Percentiles rank a stretch among this genome's conserved stretches.
Conservation (phyloP, 2,888 invertebrate species). For the Callinectes sapidus region DNA sequence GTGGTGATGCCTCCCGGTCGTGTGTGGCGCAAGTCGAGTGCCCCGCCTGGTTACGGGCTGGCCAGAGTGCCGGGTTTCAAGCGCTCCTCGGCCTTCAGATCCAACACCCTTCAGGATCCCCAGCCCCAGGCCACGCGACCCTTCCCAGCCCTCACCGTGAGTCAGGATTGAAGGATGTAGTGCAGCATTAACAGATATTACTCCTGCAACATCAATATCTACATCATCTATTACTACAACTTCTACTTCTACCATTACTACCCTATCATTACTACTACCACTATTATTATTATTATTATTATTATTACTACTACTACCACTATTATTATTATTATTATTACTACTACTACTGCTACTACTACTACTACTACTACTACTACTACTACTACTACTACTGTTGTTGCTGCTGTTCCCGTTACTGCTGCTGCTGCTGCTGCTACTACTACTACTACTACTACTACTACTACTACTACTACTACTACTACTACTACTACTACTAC, state of each 20-base stretch:
- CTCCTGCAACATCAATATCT: no score
- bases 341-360: neutral
- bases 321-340: neutral
- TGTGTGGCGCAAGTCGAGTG: slow-evolving; percentile 30
- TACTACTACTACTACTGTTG: neutral
- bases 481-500: neutral
- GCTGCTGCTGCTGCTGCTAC: neutral
- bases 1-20: slow-evolving; percentile 27
- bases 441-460: neutral
- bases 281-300: neutral
- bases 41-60: slow-evolving; percentile 45
- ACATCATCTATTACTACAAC: no score
- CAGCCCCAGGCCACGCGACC: slow-evolving; percentile 25
- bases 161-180: neutral
- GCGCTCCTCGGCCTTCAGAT: slow-evolving; percentile 52
- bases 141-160: slow-evolving; percentile 14
- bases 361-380: neutral
- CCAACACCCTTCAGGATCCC: slow-evolving; percentile 38
- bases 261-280: neutral
- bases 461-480: neutral
- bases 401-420: neutral
- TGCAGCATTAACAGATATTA: no score
- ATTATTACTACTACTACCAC: neutral
- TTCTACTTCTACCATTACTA: no score
- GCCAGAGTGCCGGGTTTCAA: slow-evolving; percentile 58